These are phyloP conservation scores for Bombyx mori DNA, from an alignment of 1,140 invertebrate genomes.

Conservation along the genomic window ASM3026992v2 NC_085111.1:13282001-13282500, in stretches of 20 bases:
- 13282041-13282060: no score
- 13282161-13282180: no score
- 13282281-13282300: slow-evolving; percentile 8
- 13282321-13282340: slow-evolving; percentile 17
- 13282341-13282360: slow-evolving; percentile 46
- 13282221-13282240: neutral
- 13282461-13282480: slow-evolving; percentile 37
- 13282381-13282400: slow-evolving; percentile 60
- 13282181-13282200: no score
- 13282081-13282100: no score
- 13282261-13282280: neutral
- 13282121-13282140: no score
- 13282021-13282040: no score
- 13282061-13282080: no score
- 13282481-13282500: no score
- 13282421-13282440: slow-evolving; percentile 60
- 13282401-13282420: slow-evolving; percentile 47
- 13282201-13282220: no score
- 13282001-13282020: no score
- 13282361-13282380: slow-evolving; percentile 67
- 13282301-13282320: neutral
- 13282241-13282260: neutral
- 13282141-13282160: no score
- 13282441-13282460: slow-evolving; percentile 62
- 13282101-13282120: no score